These are phyloP conservation scores for Zaprionus vittiger DNA, from an alignment of 1,140 invertebrate genomes.

Conservation along the genomic window DNA sequence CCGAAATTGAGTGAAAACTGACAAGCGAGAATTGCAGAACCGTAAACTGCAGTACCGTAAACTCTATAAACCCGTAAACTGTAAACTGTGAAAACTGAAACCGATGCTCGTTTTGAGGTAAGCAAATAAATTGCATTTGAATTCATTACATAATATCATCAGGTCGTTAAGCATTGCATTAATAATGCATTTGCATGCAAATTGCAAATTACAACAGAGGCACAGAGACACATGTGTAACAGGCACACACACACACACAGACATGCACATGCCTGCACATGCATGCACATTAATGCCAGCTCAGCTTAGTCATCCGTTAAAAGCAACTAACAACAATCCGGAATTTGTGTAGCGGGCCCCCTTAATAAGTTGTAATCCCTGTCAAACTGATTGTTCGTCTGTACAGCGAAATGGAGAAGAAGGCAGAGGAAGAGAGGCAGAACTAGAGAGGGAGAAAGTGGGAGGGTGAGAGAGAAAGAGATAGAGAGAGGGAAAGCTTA, in stretches of 20 bases:
- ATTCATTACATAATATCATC: slow-evolving; percentile 65
- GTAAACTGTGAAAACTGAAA: slow-evolving; percentile 5
- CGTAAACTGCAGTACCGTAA: slow-evolving; percentile 17
- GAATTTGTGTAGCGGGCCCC: slow-evolving; percentile 51
- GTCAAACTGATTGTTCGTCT: neutral
- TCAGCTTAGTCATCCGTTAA: slow-evolving; percentile 57
- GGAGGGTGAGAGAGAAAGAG: neutral
- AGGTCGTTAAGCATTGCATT: slow-evolving; percentile 58
- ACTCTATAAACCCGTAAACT: slow-evolving; percentile 7
- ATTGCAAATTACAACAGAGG: slow-evolving; percentile 41
- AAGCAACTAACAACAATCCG: slow-evolving; percentile 48
- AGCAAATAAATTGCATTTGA: slow-evolving; percentile 69
- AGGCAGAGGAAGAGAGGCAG: neutral
- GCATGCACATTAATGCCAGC: slow-evolving; percentile 64
- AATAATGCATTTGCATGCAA: slow-evolving; percentile 70
- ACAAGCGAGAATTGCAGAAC: slow-evolving; percentile 14
- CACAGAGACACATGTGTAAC: slow-evolving; percentile 19
- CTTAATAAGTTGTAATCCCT: slow-evolving; percentile 30
- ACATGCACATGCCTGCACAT: slow-evolving; percentile 1
- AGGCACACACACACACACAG: neutral
- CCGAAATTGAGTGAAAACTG: slow-evolving; percentile 2
- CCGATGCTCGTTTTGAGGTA: slow-evolving; percentile 37
- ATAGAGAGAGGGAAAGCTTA: neutral
- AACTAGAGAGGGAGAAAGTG: too few relatives aligned
- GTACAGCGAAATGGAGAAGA: neutral